Evolutionary conservation across 2,797 vertebrate genomes (phyloP), one percentile per base, ranked within the genome.

Genomic region (Leptodactylus fallax): DNA sequence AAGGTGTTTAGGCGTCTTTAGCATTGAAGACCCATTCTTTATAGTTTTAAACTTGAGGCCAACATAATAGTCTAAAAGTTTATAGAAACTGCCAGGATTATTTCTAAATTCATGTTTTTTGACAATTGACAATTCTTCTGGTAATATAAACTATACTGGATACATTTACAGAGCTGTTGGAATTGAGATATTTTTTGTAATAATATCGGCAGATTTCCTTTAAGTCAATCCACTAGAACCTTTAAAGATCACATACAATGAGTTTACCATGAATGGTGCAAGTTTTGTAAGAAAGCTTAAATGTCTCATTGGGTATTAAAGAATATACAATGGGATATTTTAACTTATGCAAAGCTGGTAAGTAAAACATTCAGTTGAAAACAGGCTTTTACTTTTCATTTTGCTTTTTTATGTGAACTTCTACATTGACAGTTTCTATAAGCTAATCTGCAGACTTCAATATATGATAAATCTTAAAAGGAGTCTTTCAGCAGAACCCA

Each of bases 231-330:
- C 61, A 63, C 61, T 63, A 16, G 21, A n/a, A 23, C 10, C 7
- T 63, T 63, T n/a, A n/a, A n/a, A 63, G 61, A 63, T n/a, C 21
- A n/a, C 0, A 23, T n/a, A 63, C 61, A 23, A 23, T 23, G 9
- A 23, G n/a, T 63, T 63, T n/a, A 63, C 61, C 21, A 63, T 23
- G 61, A 63, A 6, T n/a, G 17, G 58, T 3, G 7, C 61, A 63
- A 63, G 58, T 7, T 61, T 17, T 61, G 17, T 6, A 21, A 61
- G 58, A 61, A 19, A 61, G 21, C 7, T 6, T 61, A 21, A 0
- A 23, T 63, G 61, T n/a, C 61, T 63, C n/a, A 63, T n/a, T n/a
- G 61, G n/a, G 61, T 63, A 63, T 63, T 63, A 63, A 23, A n/a
- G 61, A 63, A 23, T 23, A 63, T 63, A 63, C n/a, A 63, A 63